Base-by-base conservation (phyloP, 2,888 invertebrate species). In the Eulithis prunata region DNA sequence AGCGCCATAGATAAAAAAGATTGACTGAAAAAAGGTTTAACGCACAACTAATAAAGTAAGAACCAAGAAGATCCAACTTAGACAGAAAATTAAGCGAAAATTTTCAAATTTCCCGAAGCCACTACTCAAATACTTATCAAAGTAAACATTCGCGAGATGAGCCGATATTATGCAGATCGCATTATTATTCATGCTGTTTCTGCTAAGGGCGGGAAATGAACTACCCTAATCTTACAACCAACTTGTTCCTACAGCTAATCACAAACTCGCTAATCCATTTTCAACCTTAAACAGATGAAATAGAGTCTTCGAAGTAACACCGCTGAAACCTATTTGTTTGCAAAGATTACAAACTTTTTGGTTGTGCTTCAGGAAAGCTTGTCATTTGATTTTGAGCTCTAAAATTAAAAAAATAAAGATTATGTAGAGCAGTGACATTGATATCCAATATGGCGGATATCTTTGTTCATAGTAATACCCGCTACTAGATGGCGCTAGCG, bases 181-280 rank as follows among this genome's bases (percentile, higher is more conserved):
- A 90, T 91, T 92, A 92, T 91, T 91, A 92, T 91, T 91, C 92
- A 92, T 91, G 88, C 86, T 90, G 91, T 91, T 91, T 92, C 91
- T 89, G 86, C 83, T 86, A 82, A 91, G 91, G 90, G 92, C 86
- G 81, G 80, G 76, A 71, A 77, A 82, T 79, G 82, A 82, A 61
- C 79, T 84, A 78, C 87, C 88, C 90, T 90, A 91, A 91, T 92
- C 90, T 90, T 80, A 78, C 80, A 80, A 76, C 75, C 70, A 74
- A 78, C 14, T 41, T 6, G 13, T 74, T 69, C 78, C 80, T 88
- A 63, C 79, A 74, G 65, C 72, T 72, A 61, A 65, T 56, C 62
- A 70, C 66, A 64, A 53, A n/a, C 53, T 47, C 36, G 4, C 8
- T 55, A 62, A 3, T n/a, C 62, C 10, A 65, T 49, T 56, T 53